Evolutionary conservation across 2,113 vertebrate genomes (phyloP).

Genomic region (Upupa epops): DNA sequence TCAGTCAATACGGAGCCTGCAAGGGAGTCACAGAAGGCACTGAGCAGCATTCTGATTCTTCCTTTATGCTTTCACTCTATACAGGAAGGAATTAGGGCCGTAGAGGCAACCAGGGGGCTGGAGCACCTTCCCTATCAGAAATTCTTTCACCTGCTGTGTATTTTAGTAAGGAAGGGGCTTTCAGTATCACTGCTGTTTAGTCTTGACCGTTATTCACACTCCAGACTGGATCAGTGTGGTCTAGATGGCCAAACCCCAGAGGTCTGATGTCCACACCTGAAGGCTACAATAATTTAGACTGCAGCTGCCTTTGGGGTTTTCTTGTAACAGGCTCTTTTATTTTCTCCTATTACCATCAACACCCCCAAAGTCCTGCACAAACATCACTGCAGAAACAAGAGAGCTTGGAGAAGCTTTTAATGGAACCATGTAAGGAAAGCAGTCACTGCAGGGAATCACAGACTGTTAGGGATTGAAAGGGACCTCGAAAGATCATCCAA

Average conservation of each 20-base stretch:
- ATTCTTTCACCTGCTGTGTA: background rate
- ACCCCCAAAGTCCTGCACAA: background rate
- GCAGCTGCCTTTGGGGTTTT: background rate
- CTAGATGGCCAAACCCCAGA: rapidly evolving
- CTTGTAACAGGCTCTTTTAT: too few relatives aligned
- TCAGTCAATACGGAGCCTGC: background rate
- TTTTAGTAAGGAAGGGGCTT: background rate
- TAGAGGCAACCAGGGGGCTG: rapidly evolving
- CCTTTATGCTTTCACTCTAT: background rate
- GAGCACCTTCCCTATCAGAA: rapidly evolving
- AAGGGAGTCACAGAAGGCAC: background rate
- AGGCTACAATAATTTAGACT: background rate
- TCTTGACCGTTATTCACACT: background rate
- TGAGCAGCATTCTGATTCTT: background rate
- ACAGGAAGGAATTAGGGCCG: background rate
- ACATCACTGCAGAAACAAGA: background rate
- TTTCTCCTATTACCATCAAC: background rate
- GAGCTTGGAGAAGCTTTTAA: too few relatives aligned
- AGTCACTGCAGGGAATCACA: too few relatives aligned
- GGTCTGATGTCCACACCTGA: background rate
- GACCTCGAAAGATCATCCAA: too few relatives aligned
- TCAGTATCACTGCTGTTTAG: background rate
- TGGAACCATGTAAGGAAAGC: too few relatives aligned
- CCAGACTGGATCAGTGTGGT: background rate
- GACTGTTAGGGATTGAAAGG: too few relatives aligned